phyloP scores from a whole-genome alignment of 2,797 vertebrate species.

The Anguilla obscura region DNA sequence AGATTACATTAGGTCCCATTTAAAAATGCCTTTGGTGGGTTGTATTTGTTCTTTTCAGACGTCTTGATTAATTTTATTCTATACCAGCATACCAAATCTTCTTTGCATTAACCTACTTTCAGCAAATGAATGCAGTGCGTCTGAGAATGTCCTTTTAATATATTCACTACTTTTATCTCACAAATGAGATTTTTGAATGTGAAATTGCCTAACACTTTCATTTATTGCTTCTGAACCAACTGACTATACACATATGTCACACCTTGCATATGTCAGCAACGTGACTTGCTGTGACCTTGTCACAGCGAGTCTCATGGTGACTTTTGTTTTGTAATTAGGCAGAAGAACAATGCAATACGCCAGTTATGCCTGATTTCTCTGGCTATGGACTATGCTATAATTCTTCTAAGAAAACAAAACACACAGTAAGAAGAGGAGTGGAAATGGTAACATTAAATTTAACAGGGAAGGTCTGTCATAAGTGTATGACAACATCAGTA shows the following conservation, averaged over 20 bases:
- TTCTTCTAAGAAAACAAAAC: neutral
- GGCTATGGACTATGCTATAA: neutral
- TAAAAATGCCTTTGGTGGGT: neutral
- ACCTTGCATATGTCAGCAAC: constrained; percentile 21
- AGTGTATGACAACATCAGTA: neutral
- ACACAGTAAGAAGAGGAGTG: neutral
- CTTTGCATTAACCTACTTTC: neutral
- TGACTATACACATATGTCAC: neutral
- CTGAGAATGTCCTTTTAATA: neutral
- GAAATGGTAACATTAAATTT: neutral
- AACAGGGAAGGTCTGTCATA: neutral
- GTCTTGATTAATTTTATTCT: neutral
- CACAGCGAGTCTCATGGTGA: constrained; percentile 50
- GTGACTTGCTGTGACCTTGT: constrained; percentile 53
- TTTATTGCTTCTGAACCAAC: neutral
- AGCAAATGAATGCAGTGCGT: neutral
- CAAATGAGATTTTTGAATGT: neutral
- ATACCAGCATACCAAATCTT: neutral
- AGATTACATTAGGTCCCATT: neutral
- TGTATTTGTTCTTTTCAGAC: neutral
- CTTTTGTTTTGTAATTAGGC: constrained; percentile 53
- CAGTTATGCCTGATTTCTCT: constrained; percentile 16
- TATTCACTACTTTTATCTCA: neutral
- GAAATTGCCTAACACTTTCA: neutral
- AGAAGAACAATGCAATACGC: constrained; percentile 51